A percentile compares a stretch with the other conserved stretches of the same genome.
phyloP scores from a whole-genome alignment of 2,113 vertebrate species.

The Lophura nycthemera region DNA sequence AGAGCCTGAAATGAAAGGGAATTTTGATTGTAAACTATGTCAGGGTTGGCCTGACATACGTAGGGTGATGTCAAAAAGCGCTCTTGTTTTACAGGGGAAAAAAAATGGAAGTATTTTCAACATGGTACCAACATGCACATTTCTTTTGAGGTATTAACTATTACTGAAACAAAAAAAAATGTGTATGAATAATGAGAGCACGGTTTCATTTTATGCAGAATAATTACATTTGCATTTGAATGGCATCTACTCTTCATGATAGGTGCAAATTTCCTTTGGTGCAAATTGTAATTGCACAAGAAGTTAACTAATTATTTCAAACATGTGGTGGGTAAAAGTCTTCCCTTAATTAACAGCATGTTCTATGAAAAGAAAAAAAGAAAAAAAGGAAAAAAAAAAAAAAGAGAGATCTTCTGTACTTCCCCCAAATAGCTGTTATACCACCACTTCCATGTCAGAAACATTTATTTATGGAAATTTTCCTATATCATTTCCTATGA shows the following conservation, averaged over 20 bases:
- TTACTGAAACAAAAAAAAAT: not conserved
- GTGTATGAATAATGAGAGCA: not conserved
- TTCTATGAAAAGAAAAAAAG: not conserved
- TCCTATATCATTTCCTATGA: conserved; percentile 24
- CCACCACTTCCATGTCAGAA: conserved; percentile 44
- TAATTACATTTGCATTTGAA: not conserved
- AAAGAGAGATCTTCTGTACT: not conserved
- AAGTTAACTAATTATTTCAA: not conserved
- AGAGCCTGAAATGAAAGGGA: conserved; percentile 2
- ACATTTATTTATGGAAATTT: conserved; percentile 63
- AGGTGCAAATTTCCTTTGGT: not conserved
- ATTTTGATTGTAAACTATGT: conserved; percentile 1
- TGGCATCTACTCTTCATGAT: not conserved
- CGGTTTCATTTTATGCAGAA: not conserved
- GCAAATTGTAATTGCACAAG: not conserved
- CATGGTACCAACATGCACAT: not conserved
- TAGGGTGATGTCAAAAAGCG: not conserved
- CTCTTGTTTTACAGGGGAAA: not conserved
- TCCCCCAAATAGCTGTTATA: conserved; percentile 1
- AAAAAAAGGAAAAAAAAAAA: too few relatives aligned
- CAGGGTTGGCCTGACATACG: conserved; percentile 5
- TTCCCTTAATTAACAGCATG: not conserved
- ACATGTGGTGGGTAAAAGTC: not conserved
- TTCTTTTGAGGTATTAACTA: conserved; percentile 6
- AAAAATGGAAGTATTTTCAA: not conserved